A percentile compares a stretch with the other conserved stretches of the same genome.
phyloP scores from a whole-genome alignment of 1,140 invertebrate genomes.

The Zaprionus africanus region DNA sequence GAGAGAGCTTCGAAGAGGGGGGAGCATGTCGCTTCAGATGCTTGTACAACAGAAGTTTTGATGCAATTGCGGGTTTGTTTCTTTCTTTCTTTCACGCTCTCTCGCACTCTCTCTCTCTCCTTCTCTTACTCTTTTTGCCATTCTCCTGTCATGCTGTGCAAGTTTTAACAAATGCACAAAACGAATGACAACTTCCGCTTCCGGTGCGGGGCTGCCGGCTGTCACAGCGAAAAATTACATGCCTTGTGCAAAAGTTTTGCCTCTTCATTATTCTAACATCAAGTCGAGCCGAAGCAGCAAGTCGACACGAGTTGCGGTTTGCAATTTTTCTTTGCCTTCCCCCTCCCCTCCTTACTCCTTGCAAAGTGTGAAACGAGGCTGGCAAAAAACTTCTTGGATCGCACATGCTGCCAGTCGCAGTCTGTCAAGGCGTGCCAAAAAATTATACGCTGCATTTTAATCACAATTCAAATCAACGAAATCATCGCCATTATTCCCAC shows the following conservation, averaged over 20 bases:
- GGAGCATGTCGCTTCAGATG: slow-evolving; percentile 31
- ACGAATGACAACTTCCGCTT: slow-evolving; percentile 82
- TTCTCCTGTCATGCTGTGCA: slow-evolving; percentile 48
- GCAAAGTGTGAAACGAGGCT: slow-evolving; percentile 69
- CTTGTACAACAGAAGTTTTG: slow-evolving; percentile 67
- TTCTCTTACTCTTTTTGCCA: slow-evolving; percentile 34
- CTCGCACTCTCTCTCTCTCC: slow-evolving; percentile 27
- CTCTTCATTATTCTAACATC: slow-evolving; percentile 84
- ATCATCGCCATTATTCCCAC: slow-evolving; percentile 76
- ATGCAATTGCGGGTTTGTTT: slow-evolving; percentile 63
- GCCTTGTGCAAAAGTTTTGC: slow-evolving; percentile 82
- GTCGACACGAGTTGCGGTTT: slow-evolving; percentile 81
- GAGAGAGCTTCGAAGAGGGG: no score
- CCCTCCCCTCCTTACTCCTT: neutral
- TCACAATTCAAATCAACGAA: slow-evolving; percentile 83
- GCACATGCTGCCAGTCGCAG: slow-evolving; percentile 64
- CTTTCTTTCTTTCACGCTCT: slow-evolving; percentile 36
- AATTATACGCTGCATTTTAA: slow-evolving; percentile 83
- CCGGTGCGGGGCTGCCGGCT: slow-evolving; percentile 70
- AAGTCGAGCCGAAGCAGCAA: slow-evolving; percentile 55
- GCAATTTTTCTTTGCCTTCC: slow-evolving; percentile 71
- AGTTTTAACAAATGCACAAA: slow-evolving; percentile 82
- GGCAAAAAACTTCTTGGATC: slow-evolving; percentile 58
- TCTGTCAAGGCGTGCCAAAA: slow-evolving; percentile 43
- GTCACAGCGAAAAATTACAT: slow-evolving; percentile 83